These are phyloP conservation scores for Sceloporus undulatus DNA, from an alignment of 2,113 vertebrate genomes.

Conservation along the genomic window DNA sequence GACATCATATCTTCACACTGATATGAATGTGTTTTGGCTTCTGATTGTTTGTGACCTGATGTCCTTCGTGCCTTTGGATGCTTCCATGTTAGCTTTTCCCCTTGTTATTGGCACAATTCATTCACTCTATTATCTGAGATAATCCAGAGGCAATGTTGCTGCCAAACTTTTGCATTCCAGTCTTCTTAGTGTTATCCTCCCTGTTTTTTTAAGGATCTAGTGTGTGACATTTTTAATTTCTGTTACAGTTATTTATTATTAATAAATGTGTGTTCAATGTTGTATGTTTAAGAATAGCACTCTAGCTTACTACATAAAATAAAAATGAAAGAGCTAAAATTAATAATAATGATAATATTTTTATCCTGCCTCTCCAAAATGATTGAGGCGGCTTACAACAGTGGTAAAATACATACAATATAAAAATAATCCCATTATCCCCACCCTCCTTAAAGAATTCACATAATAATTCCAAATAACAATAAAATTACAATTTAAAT, in stretches of 20 bases:
- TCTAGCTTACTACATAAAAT: background rate
- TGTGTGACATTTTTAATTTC: background rate
- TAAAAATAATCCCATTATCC: no score
- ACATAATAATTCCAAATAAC: no score
- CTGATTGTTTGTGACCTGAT: background rate
- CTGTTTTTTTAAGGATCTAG: background rate
- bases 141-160: background rate
- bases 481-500: no score
- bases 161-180: background rate
- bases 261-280: background rate
- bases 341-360: background rate
- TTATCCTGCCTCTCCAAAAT: no score
- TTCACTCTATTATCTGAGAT: background rate
- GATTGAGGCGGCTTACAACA: no score
- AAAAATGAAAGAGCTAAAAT: background rate
- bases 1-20: no score
- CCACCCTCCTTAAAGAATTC: no score
- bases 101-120: background rate
- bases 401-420: no score
- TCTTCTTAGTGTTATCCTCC: background rate
- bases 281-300: background rate
- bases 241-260: background rate
- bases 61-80: background rate
- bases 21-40: background rate
- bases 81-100: background rate